Evolutionary conservation across 2,797 vertebrate species (phyloP).

Genomic region (Enteromius anoplus): DNA sequence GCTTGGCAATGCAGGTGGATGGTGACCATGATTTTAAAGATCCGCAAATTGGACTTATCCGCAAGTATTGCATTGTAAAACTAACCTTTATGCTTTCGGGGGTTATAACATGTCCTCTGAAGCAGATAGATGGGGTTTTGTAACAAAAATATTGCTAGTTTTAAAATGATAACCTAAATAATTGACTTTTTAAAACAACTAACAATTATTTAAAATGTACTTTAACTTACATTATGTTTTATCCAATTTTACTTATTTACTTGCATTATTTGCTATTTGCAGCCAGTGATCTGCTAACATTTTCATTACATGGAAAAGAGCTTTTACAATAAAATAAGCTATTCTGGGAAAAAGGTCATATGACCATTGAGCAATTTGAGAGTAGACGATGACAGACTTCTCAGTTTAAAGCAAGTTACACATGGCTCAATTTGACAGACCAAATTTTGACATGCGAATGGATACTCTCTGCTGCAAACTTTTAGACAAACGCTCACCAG

Average conservation of each 20-base stretch:
- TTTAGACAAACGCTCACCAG: background rate
- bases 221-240: no score
- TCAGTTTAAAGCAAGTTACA: background rate
- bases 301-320: background rate
- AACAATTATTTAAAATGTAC: no score
- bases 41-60: no score
- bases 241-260: background rate
- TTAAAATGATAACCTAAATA: no score
- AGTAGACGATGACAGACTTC: background rate
- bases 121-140: no score
- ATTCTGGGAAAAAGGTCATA: background rate
- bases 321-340: background rate
- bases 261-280: background rate
- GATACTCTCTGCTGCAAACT: background rate
- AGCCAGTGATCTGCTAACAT: background rate
- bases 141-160: no score
- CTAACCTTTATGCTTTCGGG: no score
- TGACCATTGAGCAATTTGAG: background rate
- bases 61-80: no score
- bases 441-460: background rate
- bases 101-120: no score
- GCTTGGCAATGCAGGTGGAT: no score
- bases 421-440: background rate
- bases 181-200: no score
- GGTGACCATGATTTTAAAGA: no score